Base-by-base conservation (phyloP, 2,888 invertebrate species). In the Galeopsomyia nigrocyanea region DNA sequence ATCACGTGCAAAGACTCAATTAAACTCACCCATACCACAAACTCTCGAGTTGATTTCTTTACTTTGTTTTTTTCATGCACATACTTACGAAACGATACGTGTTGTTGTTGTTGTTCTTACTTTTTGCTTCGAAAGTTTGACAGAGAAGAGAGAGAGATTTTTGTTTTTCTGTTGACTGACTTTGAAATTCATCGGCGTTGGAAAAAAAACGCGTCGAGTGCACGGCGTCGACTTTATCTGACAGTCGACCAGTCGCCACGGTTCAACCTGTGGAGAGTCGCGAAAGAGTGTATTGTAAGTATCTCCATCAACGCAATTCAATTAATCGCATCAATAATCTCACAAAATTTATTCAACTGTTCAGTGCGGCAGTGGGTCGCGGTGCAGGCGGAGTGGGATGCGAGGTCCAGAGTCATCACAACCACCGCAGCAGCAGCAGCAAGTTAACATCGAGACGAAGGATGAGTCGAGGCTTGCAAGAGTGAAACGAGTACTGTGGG, bases 261-360 rank as follows among this genome's bases (percentile, higher is more conserved):
- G 78, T 79, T 84, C 87, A 87, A 87, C 82, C 87, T 87, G 87
- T 87, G 87, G 87, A 87, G 84, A 83, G 84, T 85, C 82, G 87
- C 87, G 80, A 87, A 84, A 85, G 87, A 87, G 84, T 87, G 87
- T 82, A 87, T 87, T 83, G 87, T 87, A 76, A 87, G 87, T 87
- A 75, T 72, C 21, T 56, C 19, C 9, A 19, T 39, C 7, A 10
- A n/a, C n/a, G n/a, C n/a, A n/a, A n/a, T n/a, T n/a, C n/a, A n/a
- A n/a, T 50, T 50, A 50, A 16, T 50, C 50, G 16, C n/a, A 16
- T 50, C 6, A 50, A 50, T 21, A 21, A 56, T 26, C 26, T 57
- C 10, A 62, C 14, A 1, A 22, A 19, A 21, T 49, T 10, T 19
- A 22, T 69, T 71, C 46, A 7, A 14, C 51, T 78, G 68, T 74